Evolutionary conservation across 2,888 invertebrate genomes (phyloP).

Genomic region (Habrosyne pyritoides): DNA sequence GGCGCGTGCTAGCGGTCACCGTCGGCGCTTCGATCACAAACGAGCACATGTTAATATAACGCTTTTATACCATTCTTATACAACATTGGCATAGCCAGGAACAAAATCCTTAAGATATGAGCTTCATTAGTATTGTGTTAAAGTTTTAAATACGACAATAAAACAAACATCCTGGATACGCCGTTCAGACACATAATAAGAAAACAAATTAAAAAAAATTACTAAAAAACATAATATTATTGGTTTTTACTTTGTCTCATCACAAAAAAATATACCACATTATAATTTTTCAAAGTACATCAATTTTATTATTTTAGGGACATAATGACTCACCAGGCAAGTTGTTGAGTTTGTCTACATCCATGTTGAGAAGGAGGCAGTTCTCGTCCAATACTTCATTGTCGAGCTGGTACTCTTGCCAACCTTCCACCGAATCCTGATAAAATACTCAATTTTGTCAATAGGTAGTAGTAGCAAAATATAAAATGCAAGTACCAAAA

Average conservation of each 20-base stretch:
- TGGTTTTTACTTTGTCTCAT: background rate
- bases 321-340: slow-evolving; percentile 55
- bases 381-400: slow-evolving; percentile 74
- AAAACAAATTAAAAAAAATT: background rate
- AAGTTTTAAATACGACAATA: background rate
- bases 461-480: too few relatives aligned
- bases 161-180: background rate
- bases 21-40: slow-evolving; percentile 43
- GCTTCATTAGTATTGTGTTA: background rate
- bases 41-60: slow-evolving; percentile 19
- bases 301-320: too few relatives aligned
- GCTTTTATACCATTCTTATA: background rate
- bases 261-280: background rate
- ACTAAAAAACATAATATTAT: background rate
- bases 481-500: too few relatives aligned
- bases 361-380: slow-evolving; percentile 75
- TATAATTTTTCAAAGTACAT: too few relatives aligned
- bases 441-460: slow-evolving; percentile 4
- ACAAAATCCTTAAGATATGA: background rate
- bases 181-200: background rate
- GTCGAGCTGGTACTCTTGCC: slow-evolving; percentile 74
- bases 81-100: background rate
- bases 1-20: slow-evolving; percentile 59
- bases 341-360: slow-evolving; percentile 61
- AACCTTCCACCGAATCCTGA: slow-evolving; percentile 76